Evolutionary conservation across 2,113 vertebrate genomes (phyloP).

Genomic region (Microcebus lehilahytsara): DNA sequence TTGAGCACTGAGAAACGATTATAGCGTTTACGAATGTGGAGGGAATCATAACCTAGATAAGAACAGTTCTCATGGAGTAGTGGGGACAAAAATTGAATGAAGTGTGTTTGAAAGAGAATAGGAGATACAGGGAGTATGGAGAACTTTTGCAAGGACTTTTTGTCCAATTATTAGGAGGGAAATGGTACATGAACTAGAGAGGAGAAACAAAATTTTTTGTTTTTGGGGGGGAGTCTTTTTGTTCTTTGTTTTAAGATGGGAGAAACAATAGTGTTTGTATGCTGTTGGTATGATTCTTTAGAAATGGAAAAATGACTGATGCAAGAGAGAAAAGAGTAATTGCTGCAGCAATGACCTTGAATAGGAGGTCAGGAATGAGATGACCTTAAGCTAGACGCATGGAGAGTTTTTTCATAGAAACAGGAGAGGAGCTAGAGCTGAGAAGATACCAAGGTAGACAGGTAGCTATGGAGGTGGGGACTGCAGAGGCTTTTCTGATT

Average conservation of each 20-base stretch:
- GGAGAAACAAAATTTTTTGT: not conserved
- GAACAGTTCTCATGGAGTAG: not conserved
- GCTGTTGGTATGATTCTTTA: not conserved
- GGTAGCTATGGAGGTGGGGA: not conserved
- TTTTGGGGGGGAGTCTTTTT: not conserved
- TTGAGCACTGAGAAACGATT: not conserved
- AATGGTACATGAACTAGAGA: not conserved
- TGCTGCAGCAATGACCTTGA: not conserved
- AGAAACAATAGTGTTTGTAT: not conserved
- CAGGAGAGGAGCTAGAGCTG: not conserved
- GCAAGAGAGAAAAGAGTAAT: not conserved
- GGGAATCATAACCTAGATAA: not conserved
- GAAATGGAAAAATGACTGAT: not conserved
- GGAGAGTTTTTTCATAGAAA: not conserved
- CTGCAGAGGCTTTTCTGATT: not conserved
- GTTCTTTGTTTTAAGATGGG: not conserved
- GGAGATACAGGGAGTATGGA: not conserved
- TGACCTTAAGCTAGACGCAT: not conserved
- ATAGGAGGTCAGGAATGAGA: not conserved
- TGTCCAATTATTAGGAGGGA: not conserved
- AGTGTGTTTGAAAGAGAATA: not conserved
- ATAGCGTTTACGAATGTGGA: not conserved
- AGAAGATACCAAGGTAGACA: not conserved
- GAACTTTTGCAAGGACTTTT: not conserved
- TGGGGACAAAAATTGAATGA: not conserved